Conservation (phyloP, 2,888 invertebrate genomes). For the Acheta domesticus region DNA sequence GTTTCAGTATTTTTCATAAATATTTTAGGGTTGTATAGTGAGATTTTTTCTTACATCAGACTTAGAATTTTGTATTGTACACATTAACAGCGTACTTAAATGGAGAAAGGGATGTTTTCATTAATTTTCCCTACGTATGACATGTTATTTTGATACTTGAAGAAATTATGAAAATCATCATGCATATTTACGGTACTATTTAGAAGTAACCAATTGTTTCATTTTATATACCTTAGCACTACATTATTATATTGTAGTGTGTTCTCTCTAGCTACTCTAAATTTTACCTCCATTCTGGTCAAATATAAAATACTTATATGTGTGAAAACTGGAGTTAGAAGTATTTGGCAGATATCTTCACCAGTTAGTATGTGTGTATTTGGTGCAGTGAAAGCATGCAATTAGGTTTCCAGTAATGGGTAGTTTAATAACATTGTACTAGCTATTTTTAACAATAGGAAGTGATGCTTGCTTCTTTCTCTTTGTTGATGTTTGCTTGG, state of each 20-base stretch:
- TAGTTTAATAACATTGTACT: constrained; percentile 9
- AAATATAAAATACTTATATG: background rate
- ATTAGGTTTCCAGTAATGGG: constrained; percentile 9
- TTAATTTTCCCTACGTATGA: background rate
- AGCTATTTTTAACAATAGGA: constrained; percentile 6
- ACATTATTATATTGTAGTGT: background rate
- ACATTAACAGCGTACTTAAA: background rate
- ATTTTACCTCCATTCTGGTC: background rate
- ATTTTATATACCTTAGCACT: background rate
- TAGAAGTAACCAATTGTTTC: background rate
- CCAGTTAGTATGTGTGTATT: background rate
- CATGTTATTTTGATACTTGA: background rate
- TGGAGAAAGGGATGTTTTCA: background rate
- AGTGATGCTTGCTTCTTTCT: background rate
- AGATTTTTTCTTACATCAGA: background rate
- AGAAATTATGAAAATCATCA: background rate
- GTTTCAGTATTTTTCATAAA: background rate
- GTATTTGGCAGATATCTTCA: constrained; percentile 6
- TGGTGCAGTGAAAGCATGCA: background rate
- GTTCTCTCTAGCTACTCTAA: background rate
- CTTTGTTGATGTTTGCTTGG: background rate
- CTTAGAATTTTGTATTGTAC: background rate
- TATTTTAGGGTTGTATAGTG: background rate
- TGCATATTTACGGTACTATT: background rate
- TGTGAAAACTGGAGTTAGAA: background rate